Base-by-base conservation (phyloP, 2,113 vertebrate genomes). In the Pelusios castaneus region DNA sequence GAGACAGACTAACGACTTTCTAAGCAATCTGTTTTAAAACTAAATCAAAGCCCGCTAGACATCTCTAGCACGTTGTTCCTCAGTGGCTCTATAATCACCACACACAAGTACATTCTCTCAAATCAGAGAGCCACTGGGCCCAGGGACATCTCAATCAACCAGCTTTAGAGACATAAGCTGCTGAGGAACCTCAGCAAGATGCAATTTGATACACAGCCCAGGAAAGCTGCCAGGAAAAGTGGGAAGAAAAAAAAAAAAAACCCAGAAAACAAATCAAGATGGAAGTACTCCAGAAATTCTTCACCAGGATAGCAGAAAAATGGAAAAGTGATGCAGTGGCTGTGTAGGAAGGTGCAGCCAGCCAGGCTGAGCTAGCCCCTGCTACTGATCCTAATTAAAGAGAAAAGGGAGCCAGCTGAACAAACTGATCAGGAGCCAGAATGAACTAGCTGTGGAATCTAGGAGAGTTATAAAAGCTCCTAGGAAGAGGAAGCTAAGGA, bases 91-190 rank as follows among this genome's bases (percentile, higher is more conserved):
- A 55, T 45, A 51, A 82, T n/a, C 73, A 70, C 54, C 81, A 4
- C 78, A 17, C 14, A 41, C 10, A 51, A 47, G n/a, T 8, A 13
- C 56, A 43, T 84, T 86, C 56, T 93, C 67, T 95, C 27, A 84
- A 1, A 10, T 10, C n/a, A 82, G 94, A 94, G 47, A 11, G 22
- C 34, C 25, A 87, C n/a, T n/a, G 85, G 60, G 19, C 24, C 10
- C 2, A 2, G 90, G 11, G 77, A 31, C 10, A 24, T 1, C 1
- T 24, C 10, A 38, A 45, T 0, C 0, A 1, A 0, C 82, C 4
- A 12, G 17, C 5, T 77, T 73, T 76, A 88, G 56, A 75, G 56
- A 75, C 0, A 10, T 4, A 27, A 14, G 2, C 51, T 67, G 81
- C 29, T 78, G 58, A 89, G 41, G 13, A 90, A 84, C 67, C n/a